Conservation (phyloP, 2,888 invertebrate genomes). For the Nasonovia ribisnigri region DNA sequence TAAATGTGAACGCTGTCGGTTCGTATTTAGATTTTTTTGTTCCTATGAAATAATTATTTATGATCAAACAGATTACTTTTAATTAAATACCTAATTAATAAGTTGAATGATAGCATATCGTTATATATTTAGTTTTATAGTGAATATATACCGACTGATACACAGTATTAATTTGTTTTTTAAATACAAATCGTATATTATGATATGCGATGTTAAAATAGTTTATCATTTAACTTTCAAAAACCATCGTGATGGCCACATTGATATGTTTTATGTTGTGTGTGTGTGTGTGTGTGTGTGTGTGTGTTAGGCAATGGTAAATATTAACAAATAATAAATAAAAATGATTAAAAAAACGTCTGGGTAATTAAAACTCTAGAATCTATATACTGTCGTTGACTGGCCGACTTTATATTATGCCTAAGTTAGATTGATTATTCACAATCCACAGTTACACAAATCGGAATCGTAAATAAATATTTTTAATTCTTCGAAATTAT, state of each 20-base stretch:
- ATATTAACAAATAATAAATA: not conserved
- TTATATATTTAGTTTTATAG: not conserved
- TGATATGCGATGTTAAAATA: not conserved
- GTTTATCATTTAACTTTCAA: not conserved
- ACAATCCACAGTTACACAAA: not conserved
- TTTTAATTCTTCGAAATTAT: no score
- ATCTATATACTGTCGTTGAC: not conserved
- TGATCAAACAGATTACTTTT: not conserved
- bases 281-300: not conserved
- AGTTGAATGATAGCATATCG: not conserved
- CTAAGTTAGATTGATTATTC: no score
- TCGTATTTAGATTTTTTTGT: not conserved
- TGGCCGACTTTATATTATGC: not conserved
- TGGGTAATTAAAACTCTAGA: not conserved
- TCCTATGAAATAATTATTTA: not conserved
- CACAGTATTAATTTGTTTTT: not conserved
- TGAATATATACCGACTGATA: not conserved
- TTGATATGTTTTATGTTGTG: not conserved
- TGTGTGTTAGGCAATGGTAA: not conserved
- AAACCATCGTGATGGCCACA: not conserved
- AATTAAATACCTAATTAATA: not conserved
- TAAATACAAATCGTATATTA: not conserved
- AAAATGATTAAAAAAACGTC: not conserved
- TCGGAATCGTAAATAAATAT: not conserved
- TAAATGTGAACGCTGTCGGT: not conserved